phyloP scores from a whole-genome alignment of 2,113 vertebrate genomes.

The Scartelaos histophorus region DNA sequence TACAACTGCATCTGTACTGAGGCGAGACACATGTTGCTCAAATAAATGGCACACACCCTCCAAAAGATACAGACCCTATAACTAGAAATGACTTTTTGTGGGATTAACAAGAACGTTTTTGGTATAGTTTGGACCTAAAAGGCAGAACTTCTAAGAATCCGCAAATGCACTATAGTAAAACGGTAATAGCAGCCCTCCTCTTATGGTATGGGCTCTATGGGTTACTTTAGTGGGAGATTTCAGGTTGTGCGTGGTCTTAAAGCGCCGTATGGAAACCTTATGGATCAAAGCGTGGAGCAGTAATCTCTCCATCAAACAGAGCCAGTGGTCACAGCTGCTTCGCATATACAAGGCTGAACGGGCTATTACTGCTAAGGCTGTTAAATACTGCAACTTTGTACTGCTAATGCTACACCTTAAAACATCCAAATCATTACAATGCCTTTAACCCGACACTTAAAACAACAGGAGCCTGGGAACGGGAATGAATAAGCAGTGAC shows the following conservation, averaged over 20 bases:
- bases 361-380: background rate
- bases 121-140: background rate
- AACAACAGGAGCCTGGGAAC: conserved; percentile 9
- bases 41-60: too few species aligned
- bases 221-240: conserved; percentile 6
- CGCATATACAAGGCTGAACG: conserved; percentile 10
- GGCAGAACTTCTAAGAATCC: background rate
- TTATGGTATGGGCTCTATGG: background rate
- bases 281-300: conserved; percentile 59
- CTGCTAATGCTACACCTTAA: background rate
- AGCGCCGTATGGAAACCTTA: conserved; percentile 28
- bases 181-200: background rate
- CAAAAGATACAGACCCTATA: too few species aligned
- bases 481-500: background rate
- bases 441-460: background rate
- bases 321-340: conserved; percentile 64
- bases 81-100: too few species aligned
- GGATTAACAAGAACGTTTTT: too few species aligned
- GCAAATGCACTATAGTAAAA: background rate
- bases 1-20: too few species aligned
- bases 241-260: conserved; percentile 34
- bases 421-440: background rate
- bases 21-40: too few species aligned
- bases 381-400: conserved; percentile 5
- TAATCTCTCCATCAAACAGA: conserved; percentile 65